Conservation (phyloP, 2,113 vertebrate species). For the Loxodonta africana region DNA sequence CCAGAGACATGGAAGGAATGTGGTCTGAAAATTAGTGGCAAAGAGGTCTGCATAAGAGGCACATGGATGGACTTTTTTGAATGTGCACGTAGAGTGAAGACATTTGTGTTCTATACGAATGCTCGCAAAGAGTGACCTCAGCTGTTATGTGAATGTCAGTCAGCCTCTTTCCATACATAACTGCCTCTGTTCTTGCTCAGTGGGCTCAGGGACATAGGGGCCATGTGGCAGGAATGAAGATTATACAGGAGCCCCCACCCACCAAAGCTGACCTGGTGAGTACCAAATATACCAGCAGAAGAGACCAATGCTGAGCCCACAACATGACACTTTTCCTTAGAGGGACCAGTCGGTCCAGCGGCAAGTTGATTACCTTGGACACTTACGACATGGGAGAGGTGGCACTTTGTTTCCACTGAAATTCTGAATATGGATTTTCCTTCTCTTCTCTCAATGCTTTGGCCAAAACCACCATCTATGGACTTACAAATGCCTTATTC, state of each 20-base stretch:
- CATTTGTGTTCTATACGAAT: background rate
- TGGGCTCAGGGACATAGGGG: background rate
- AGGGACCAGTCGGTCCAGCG: background rate
- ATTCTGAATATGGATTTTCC: background rate
- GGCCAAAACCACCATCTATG: background rate
- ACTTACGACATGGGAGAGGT: background rate
- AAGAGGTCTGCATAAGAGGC: background rate
- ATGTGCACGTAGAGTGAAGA: background rate
- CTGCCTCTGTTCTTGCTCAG: background rate
- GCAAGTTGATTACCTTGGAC: background rate
- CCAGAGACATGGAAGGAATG: too few relatives aligned
- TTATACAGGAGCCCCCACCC: background rate
- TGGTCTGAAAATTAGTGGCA: background rate
- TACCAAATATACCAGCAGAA: background rate
- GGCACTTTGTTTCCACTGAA: background rate
- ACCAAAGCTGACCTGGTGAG: background rate
- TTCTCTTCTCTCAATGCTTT: background rate
- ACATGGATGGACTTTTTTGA: background rate
- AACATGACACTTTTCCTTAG: background rate
- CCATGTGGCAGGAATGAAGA: background rate
- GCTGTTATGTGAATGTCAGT: background rate
- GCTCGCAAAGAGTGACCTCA: background rate
- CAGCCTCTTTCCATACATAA: background rate
- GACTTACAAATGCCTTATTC: background rate
- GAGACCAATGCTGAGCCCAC: background rate